A percentile compares a stretch with the other conserved stretches of the same genome.
These are phyloP conservation scores for Clarias laeviceps DNA, from an alignment of 2,797 vertebrate species.

Conservation along the genomic window DNA sequence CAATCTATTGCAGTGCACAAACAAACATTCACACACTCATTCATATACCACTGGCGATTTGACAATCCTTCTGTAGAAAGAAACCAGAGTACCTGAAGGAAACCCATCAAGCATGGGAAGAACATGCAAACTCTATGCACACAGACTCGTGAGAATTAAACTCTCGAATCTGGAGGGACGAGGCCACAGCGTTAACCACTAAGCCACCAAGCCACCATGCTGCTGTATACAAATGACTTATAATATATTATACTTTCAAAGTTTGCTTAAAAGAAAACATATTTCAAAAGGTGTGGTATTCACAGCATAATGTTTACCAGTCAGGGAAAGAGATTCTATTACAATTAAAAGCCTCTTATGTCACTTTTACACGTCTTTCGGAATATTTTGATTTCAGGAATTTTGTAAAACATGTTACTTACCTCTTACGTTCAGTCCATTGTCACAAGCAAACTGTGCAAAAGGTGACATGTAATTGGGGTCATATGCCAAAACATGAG, in stretches of 20 bases:
- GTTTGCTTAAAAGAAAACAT: no score
- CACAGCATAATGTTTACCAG: background rate
- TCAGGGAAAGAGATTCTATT: background rate
- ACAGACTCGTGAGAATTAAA: no score
- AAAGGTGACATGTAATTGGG: conserved; percentile 99
- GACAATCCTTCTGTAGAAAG: no score
- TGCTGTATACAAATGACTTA: background rate
- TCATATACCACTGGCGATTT: no score
- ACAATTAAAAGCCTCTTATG: background rate
- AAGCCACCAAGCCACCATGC: no score
- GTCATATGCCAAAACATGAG: conserved; percentile 96
- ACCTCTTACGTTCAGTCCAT: conserved; percentile 97
- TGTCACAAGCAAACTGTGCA: conserved; percentile 97
- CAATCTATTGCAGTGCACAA: no score
- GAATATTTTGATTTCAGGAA: background rate
- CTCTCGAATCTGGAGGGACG: no score
- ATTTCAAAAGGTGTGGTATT: background rate
- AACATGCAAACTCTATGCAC: no score
- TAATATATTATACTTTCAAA: background rate
- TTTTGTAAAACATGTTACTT: conserved; percentile 52
- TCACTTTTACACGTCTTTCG: background rate
- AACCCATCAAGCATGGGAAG: no score
- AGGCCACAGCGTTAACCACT: no score
- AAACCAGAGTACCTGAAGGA: no score
- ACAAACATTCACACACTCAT: no score